These are phyloP conservation scores for Condylostylus longicornis DNA, from an alignment of 1,140 invertebrate genomes.

Conservation along the genomic window DNA sequence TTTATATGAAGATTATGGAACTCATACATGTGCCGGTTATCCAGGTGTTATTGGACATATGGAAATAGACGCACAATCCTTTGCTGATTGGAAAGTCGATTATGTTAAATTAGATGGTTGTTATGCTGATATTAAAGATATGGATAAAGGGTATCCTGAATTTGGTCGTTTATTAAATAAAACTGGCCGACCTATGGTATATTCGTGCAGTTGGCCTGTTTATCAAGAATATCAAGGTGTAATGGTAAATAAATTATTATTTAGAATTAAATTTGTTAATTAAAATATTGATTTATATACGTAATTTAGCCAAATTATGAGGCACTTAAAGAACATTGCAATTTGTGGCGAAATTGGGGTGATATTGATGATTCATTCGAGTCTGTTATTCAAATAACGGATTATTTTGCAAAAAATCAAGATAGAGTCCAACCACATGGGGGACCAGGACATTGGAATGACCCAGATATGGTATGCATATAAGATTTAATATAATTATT, in stretches of 20 bases:
- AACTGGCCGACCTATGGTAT: conserved; percentile 69
- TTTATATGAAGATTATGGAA: conserved; percentile 79
- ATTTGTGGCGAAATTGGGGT: conserved; percentile 76
- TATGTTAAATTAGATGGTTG: conserved; percentile 84
- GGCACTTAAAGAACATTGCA: conserved; percentile 72
- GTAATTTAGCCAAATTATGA: conserved; percentile 53
- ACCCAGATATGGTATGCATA: conserved; percentile 88
- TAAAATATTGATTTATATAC: not conserved
- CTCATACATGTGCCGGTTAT: conserved; percentile 66
- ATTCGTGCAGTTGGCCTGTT: conserved; percentile 82
- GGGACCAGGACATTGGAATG: conserved; percentile 81
- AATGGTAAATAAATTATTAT: conserved; percentile 36
- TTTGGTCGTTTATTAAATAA: conserved; percentile 58
- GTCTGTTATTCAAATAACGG: conserved; percentile 54
- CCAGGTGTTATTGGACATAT: conserved; percentile 65
- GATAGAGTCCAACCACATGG: conserved; percentile 50
- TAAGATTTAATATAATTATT: not conserved
- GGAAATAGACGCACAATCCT: conserved; percentile 63
- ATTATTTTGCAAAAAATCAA: conserved; percentile 65
- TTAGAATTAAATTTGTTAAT: not conserved
- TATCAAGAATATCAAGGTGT: conserved; percentile 75
- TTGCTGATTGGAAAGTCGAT: conserved; percentile 78
- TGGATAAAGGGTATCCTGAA: conserved; percentile 49
- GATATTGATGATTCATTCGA: conserved; percentile 76
- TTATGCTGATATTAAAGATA: conserved; percentile 45